phyloP scores from a whole-genome alignment of 2,797 vertebrate species.

The Hapalemur alaotrensis region DNA sequence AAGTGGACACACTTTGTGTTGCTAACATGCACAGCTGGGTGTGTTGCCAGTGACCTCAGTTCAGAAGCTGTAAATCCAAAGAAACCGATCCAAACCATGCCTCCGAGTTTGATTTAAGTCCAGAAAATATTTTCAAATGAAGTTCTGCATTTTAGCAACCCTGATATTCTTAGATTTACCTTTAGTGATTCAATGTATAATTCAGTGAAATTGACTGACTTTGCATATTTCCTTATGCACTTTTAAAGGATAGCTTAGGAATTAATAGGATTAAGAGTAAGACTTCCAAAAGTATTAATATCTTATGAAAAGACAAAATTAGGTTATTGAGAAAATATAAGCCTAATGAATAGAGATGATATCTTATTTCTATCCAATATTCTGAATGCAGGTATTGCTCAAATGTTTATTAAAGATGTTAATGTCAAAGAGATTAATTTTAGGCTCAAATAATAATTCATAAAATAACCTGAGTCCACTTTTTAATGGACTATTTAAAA shows the following conservation, averaged over 20 bases:
- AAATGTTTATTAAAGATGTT: constrained; percentile 68
- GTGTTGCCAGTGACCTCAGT: neutral
- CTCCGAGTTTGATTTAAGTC: neutral
- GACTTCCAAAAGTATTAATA: constrained; percentile 67
- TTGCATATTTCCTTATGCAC: constrained; percentile 35
- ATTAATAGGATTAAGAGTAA: constrained; percentile 68
- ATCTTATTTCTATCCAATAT: constrained; percentile 46
- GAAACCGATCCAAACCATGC: neutral
- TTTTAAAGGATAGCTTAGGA: constrained; percentile 63
- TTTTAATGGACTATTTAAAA: constrained; percentile 54
- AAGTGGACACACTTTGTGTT: neutral
- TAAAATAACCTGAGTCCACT: constrained; percentile 15
- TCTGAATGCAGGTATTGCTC: constrained; percentile 45
- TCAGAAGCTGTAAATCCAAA: neutral
- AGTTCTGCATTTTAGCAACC: constrained; percentile 17
- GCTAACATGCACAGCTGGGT: neutral
- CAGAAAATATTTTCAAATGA: neutral
- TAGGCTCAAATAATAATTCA: constrained; percentile 46
- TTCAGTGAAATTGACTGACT: constrained; percentile 41
- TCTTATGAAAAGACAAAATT: constrained; percentile 74
- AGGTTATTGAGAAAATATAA: constrained; percentile 71
- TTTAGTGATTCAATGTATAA: constrained; percentile 43
- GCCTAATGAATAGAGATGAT: constrained; percentile 54
- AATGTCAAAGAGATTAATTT: constrained; percentile 69
- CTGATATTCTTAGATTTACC: constrained; percentile 38